phyloP scores from a whole-genome alignment of 2,113 vertebrate genomes.

The Phrynosoma blainvillii region DNA sequence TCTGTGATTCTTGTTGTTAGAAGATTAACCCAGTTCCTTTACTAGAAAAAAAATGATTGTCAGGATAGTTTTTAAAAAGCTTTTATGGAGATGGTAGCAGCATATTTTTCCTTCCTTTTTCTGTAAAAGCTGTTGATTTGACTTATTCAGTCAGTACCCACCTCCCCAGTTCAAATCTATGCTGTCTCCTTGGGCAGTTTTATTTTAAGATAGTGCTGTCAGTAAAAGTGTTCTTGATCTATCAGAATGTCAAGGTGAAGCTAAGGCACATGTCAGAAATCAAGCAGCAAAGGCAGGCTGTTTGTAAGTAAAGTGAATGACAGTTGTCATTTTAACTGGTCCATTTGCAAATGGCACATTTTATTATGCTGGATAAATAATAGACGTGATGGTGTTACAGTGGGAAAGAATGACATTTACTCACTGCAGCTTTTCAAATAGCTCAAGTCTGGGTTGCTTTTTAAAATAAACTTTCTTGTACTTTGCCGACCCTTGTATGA shows the following conservation, averaged over 20 bases:
- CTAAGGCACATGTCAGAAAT: conserved; percentile 21
- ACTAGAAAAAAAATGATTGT: background rate
- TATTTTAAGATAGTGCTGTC: conserved; percentile 6
- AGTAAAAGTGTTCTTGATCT: background rate
- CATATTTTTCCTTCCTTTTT: background rate
- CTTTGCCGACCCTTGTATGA: conserved; percentile 13
- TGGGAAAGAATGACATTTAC: conserved; percentile 4
- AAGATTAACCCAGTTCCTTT: background rate
- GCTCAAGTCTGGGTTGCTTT: background rate
- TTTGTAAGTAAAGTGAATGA: conserved; percentile 25
- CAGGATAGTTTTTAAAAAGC: background rate
- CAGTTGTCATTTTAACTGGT: background rate
- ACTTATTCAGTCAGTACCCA: no score
- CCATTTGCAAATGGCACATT: conserved; percentile 31
- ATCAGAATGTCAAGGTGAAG: conserved; percentile 1
- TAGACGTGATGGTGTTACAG: conserved; percentile 17
- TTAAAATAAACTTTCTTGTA: background rate
- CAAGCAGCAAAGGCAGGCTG: conserved; percentile 9
- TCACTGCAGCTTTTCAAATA: conserved; percentile 3
- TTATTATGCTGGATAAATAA: conserved; percentile 39
- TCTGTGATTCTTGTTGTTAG: background rate
- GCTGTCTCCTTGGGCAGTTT: conserved; percentile 18
- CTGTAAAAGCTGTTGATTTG: background rate
- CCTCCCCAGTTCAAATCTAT: background rate
- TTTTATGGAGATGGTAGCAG: background rate